A percentile compares a stretch with the other conserved stretches of the same genome.
phyloP scores from a whole-genome alignment of 2,888 invertebrate genomes.

The Oxyteleia sp. region DNA sequence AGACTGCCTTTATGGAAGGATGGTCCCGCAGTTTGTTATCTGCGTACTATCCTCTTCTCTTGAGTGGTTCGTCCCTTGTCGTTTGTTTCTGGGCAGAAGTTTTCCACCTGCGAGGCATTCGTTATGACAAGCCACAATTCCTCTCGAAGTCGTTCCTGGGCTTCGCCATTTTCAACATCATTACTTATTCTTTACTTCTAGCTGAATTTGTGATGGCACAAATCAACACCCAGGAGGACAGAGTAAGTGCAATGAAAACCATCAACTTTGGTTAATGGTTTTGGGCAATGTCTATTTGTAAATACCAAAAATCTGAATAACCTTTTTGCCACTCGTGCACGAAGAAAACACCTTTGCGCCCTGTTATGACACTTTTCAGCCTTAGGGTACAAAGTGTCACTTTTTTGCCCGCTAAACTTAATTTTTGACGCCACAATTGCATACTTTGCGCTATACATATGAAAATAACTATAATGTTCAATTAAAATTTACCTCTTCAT shows the following conservation, averaged over 20 bases:
- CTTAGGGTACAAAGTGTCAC: too few relatives aligned
- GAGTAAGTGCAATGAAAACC: too few relatives aligned
- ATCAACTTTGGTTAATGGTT: too few relatives aligned
- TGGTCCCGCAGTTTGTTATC: constrained; percentile 96
- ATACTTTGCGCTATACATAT: too few relatives aligned
- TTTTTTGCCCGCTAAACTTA: too few relatives aligned
- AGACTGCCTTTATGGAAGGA: constrained; percentile 93
- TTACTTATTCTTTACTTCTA: constrained; percentile 94
- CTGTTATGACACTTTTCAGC: too few relatives aligned
- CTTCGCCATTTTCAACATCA: constrained; percentile 95
- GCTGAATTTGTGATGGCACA: constrained; percentile 91
- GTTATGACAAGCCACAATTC: constrained; percentile 96
- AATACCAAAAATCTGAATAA: too few relatives aligned
- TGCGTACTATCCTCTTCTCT: constrained; percentile 95
- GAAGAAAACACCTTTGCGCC: too few relatives aligned
- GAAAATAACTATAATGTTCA: too few relatives aligned
- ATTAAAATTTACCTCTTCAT: constrained; percentile 50
- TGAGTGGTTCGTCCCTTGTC: constrained; percentile 96
- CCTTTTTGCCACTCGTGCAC: too few relatives aligned
- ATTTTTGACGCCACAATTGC: too few relatives aligned
- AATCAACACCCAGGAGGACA: constrained; percentile 84
- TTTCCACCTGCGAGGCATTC: constrained; percentile 95
- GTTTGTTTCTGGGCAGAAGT: constrained; percentile 99
- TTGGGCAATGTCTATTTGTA: too few relatives aligned
- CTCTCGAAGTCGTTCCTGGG: constrained; percentile 96